These are phyloP conservation scores for Archegozetes longisetosus DNA, from an alignment of 1,140 invertebrate species.

Conservation along the genomic window DNA sequence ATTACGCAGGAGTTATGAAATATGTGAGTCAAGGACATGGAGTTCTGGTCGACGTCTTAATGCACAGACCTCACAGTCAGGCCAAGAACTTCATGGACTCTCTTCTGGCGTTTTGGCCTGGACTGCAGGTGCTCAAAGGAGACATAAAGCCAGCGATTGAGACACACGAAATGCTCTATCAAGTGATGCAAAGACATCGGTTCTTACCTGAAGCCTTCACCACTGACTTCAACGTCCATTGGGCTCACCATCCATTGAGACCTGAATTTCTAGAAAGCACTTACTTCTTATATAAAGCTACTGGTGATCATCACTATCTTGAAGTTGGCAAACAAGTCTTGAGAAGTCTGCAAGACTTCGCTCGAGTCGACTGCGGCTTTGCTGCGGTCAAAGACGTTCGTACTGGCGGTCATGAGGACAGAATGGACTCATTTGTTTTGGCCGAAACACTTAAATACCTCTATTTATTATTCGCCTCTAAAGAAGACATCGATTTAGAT, in stretches of 20 bases:
- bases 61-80: constrained; percentile 89
- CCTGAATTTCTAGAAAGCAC: constrained; percentile 97
- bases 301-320: constrained; percentile 85
- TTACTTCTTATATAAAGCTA: constrained; percentile 86
- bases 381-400: constrained; percentile 91
- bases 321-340: constrained; percentile 79
- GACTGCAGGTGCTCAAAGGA: constrained; percentile 76
- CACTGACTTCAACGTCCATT: constrained; percentile 81
- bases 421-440: constrained; percentile 95
- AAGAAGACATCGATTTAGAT: constrained; percentile 67
- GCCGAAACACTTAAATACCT: constrained; percentile 97
- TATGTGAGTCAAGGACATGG: constrained; percentile 73
- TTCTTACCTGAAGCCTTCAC: constrained; percentile 97
- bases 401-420: constrained; percentile 71
- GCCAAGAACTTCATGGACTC: constrained; percentile 96
- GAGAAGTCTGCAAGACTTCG: constrained; percentile 73
- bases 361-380: constrained; percentile 84
- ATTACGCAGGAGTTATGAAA: constrained; percentile 96
- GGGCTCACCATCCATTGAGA: constrained; percentile 89
- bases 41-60: constrained; percentile 90
- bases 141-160: constrained; percentile 91
- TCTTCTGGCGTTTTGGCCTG: constrained; percentile 92
- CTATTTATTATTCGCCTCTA: constrained; percentile 80
- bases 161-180: constrained; percentile 91
- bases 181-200: constrained; percentile 84